These are phyloP conservation scores for Latheticus oryzae DNA, from an alignment of 2,888 invertebrate genomes.

Conservation along the genomic window DNA sequence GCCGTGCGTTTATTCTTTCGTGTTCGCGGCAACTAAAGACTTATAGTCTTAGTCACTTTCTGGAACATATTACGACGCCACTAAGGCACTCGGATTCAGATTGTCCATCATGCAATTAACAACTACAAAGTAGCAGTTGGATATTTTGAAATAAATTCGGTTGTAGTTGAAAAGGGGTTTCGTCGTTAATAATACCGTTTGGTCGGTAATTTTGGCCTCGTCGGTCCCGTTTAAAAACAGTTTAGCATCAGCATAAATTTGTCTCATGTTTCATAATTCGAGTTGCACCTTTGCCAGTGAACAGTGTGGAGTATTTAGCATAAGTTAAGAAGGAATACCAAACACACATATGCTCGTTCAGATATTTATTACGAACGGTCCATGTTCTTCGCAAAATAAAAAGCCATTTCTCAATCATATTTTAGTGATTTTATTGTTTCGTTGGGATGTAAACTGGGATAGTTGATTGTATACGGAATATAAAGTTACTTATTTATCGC, in stretches of 20 bases:
- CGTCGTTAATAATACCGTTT: conserved; percentile 43
- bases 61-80: conserved; percentile 35
- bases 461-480: conserved; percentile 66
- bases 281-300: conserved; percentile 35
- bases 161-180: too few species aligned
- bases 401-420: conserved; percentile 66
- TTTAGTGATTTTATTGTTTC: conserved; percentile 67
- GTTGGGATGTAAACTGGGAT: conserved; percentile 65
- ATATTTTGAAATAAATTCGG: too few species aligned
- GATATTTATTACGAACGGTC: conserved; percentile 61
- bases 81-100: conserved; percentile 18
- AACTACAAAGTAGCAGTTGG: too few species aligned
- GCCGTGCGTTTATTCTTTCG: conserved; percentile 46
- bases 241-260: conserved; percentile 48
- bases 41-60: conserved; percentile 41
- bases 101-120: too few species aligned
- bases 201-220: conserved; percentile 42
- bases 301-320: conserved; percentile 36
- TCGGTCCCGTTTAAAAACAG: conserved; percentile 41
- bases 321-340: conserved; percentile 37
- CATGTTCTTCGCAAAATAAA: conserved; percentile 63
- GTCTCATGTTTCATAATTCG: conserved; percentile 48
- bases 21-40: conserved; percentile 42
- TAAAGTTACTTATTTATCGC: conserved; percentile 67
- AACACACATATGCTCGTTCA: conserved; percentile 30